Conservation (phyloP, 2,113 vertebrate species). For the Tenebrosternarchus preto region DNA sequence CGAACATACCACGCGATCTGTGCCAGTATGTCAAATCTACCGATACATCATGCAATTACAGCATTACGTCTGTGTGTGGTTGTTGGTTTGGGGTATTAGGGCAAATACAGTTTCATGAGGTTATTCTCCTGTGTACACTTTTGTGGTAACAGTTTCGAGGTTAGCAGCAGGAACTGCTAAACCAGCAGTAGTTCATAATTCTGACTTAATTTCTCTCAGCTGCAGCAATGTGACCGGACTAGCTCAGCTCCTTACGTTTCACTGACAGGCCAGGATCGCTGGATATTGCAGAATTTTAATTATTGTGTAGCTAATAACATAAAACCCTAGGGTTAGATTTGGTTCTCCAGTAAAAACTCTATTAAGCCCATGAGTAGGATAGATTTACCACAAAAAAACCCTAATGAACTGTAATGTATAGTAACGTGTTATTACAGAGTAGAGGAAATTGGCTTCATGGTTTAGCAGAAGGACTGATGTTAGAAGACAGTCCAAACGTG, state of each 20-base stretch:
- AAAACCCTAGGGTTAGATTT: not conserved
- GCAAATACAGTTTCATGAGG: too few species aligned
- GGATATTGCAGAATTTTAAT: not conserved
- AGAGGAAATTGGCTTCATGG: too few species aligned
- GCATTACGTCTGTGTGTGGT: too few species aligned
- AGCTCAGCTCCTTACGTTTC: not conserved
- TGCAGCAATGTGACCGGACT: not conserved
- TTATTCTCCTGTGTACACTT: not conserved
- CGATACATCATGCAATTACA: too few species aligned
- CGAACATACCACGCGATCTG: not conserved
- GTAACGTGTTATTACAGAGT: too few species aligned
- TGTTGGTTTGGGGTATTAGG: too few species aligned
- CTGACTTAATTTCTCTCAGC: not conserved
- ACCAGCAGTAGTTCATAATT: not conserved
- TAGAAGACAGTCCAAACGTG: too few species aligned
- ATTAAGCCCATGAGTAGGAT: not conserved
- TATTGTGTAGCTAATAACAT: not conserved
- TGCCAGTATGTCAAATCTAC: too few species aligned
- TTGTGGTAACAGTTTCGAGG: not conserved
- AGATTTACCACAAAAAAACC: not conserved
- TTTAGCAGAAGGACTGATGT: too few species aligned
- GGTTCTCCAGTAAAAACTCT: not conserved
- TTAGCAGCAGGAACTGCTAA: not conserved
- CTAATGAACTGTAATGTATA: not conserved
- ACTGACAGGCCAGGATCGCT: not conserved